Conservation (phyloP, 2,797 vertebrate genomes). For the Parauchenoglanis punctatus region DNA sequence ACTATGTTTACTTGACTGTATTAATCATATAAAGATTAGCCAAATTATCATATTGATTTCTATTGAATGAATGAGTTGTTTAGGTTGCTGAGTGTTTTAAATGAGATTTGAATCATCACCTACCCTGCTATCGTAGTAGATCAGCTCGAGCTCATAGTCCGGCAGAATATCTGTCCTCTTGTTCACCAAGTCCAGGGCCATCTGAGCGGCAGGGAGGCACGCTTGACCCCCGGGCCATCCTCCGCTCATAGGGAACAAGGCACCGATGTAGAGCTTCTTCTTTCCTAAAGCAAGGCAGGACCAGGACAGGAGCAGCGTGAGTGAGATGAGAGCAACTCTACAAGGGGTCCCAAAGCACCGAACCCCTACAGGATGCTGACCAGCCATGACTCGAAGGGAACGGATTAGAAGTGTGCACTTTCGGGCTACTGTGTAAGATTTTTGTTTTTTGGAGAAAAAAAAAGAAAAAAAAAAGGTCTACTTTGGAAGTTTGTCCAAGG, state of each 20-base stretch:
- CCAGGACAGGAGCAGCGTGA: constrained; percentile 69
- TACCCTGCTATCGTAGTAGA: constrained; percentile 91
- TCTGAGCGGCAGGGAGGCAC: constrained; percentile 87
- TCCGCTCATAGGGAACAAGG: constrained; percentile 92
- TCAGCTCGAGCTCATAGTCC: constrained; percentile 89
- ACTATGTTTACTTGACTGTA: not conserved
- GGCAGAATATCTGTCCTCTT: constrained; percentile 87
- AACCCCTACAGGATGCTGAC: constrained; percentile 33
- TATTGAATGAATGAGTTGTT: not conserved
- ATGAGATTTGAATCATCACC: constrained; percentile 53
- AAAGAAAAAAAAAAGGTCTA: no score
- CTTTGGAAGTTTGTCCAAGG: not conserved
- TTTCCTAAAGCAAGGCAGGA: constrained; percentile 81
- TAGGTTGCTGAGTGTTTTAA: not conserved
- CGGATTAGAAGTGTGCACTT: not conserved
- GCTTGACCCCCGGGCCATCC: constrained; percentile 93
- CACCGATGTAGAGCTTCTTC: constrained; percentile 91
- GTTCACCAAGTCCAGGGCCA: constrained; percentile 91
- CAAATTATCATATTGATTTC: not conserved
- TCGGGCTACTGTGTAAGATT: not conserved
- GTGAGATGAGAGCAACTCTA: constrained; percentile 52
- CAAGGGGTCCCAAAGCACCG: constrained; percentile 31
- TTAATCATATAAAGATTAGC: not conserved
- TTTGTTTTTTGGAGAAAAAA: no score
- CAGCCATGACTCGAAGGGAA: constrained; percentile 55